These are phyloP conservation scores for Antennarius maculatus DNA, from an alignment of 2,797 vertebrate species.

Conservation along the genomic window DNA sequence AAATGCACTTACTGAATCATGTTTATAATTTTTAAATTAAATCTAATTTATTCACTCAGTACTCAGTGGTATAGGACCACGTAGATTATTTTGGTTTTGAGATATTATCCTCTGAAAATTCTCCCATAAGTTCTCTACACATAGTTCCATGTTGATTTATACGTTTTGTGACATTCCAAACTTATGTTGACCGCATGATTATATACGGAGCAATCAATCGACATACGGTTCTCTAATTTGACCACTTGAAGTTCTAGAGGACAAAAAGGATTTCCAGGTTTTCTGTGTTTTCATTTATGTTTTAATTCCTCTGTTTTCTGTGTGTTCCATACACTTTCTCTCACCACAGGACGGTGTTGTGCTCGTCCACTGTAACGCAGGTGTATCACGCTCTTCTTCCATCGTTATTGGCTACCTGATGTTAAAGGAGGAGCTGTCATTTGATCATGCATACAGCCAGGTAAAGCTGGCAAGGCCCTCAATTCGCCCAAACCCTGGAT, in stretches of 20 bases:
- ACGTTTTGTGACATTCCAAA: too few species aligned
- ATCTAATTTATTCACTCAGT: neutral
- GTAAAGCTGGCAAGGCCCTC: conserved; percentile 89
- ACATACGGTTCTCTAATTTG: neutral
- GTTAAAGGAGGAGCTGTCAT: conserved; percentile 84
- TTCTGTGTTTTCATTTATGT: neutral
- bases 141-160: neutral
- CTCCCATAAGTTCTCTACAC: neutral
- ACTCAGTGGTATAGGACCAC: neutral
- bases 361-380: conserved; percentile 95
- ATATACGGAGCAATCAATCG: too few species aligned
- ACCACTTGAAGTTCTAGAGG: neutral
- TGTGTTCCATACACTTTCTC: neutral
- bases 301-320: neutral
- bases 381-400: conserved; percentile 91
- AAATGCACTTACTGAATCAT: neutral
- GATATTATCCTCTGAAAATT: neutral
- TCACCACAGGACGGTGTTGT: conserved; percentile 85
- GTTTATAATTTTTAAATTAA: neutral
- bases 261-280: neutral
- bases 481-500: conserved; percentile 72
- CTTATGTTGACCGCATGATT: too few species aligned
- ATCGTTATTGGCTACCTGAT: conserved; percentile 92
- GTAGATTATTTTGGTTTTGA: neutral
- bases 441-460: conserved; percentile 85